phyloP scores from a whole-genome alignment of 2,888 invertebrate species.

The Dexiosoma caninum region DNA sequence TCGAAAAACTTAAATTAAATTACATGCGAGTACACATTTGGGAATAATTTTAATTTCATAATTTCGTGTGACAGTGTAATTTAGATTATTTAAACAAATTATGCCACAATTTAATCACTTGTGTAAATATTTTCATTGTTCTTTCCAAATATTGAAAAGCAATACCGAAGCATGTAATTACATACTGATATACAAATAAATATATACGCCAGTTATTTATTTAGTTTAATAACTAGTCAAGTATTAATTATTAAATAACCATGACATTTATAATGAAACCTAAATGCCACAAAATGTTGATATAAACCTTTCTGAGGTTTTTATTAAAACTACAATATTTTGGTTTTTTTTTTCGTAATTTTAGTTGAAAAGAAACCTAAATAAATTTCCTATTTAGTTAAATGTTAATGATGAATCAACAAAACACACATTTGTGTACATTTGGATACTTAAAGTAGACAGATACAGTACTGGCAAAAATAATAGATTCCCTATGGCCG shows the following conservation, averaged over 20 bases:
- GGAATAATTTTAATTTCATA: too few relatives aligned
- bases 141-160: neutral
- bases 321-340: neutral
- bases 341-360: neutral
- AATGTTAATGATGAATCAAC: neutral
- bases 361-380: neutral
- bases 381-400: neutral
- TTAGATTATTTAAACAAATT: neutral
- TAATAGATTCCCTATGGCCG: too few relatives aligned
- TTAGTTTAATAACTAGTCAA: constrained; percentile 18
- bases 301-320: neutral
- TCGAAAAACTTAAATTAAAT: too few relatives aligned
- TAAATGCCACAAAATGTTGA: constrained; percentile 42
- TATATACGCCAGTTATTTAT: neutral
- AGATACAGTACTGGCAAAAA: too few relatives aligned
- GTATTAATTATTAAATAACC: constrained; percentile 54
- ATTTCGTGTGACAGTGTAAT: too few relatives aligned
- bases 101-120: constrained; percentile 27
- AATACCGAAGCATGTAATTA: constrained; percentile 4
- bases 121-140: constrained; percentile 37
- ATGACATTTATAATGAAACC: constrained; percentile 55
- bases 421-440: too few relatives aligned
- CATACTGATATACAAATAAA: neutral
- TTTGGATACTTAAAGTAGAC: too few relatives aligned
- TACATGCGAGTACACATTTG: too few relatives aligned